phyloP scores from a whole-genome alignment of 2,888 invertebrate genomes.

The Helicoverpa assulta region DNA sequence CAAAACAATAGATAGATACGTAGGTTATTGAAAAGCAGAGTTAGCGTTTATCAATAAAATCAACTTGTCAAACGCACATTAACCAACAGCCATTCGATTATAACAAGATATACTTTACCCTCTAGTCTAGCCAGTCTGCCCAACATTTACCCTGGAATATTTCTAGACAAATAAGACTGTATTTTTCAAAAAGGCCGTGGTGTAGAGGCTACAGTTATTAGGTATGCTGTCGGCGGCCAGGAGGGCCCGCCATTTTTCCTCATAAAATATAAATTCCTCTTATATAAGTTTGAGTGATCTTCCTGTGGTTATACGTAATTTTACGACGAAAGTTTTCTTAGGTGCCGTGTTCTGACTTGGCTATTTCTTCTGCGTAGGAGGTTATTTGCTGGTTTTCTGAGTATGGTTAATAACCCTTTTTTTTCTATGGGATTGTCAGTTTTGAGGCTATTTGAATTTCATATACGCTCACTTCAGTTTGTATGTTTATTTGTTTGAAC shows the following conservation, averaged over 20 bases:
- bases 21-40: no score
- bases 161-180: constrained; percentile 51
- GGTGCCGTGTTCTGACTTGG: constrained; percentile 69
- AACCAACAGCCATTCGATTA: no score
- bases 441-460: no score
- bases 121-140: constrained; percentile 18
- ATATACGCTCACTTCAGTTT: no score
- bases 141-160: constrained; percentile 19
- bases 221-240: constrained; percentile 71
- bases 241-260: constrained; percentile 81
- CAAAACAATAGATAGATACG: no score
- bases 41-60: no score
- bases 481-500: no score
- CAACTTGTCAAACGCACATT: no score
- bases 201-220: constrained; percentile 58
- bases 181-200: constrained; percentile 53
- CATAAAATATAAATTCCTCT: constrained; percentile 86
- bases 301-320: constrained; percentile 84
- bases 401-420: not conserved
- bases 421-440: no score
- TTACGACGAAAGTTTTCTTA: constrained; percentile 82
- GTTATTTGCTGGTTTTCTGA: not conserved
- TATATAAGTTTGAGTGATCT: constrained; percentile 85
- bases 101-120: constrained; percentile 1
- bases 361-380: constrained; percentile 45